Percentiles rank a stretch among this genome's conserved stretches.
Evolutionary conservation across 2,797 vertebrate genomes (phyloP).

Genomic region (Anguilla obscura): DNA sequence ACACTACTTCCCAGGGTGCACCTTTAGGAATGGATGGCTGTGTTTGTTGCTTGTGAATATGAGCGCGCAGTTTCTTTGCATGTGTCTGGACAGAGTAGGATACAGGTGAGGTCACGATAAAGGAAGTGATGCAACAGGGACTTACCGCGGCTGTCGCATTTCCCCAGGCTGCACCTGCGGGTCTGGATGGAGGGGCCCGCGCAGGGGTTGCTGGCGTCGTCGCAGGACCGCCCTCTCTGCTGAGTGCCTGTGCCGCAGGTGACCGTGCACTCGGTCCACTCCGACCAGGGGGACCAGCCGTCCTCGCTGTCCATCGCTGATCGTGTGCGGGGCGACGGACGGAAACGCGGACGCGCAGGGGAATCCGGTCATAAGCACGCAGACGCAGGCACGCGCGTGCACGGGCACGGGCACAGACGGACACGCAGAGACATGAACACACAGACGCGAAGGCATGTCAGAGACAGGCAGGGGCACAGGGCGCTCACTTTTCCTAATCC

Average conservation of each 20-base stretch:
- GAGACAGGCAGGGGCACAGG: neutral
- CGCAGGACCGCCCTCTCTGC: slow-evolving; percentile 90
- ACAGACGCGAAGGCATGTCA: neutral
- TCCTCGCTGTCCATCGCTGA: slow-evolving; percentile 71
- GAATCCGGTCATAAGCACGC: neutral
- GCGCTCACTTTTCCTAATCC: neutral
- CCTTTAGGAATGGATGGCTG: neutral
- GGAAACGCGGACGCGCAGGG: neutral
- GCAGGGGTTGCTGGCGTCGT: slow-evolving; percentile 83
- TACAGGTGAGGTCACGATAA: neutral
- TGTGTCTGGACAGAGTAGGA: neutral
- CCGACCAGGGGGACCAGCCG: slow-evolving; percentile 95
- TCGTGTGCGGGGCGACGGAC: slow-evolving; percentile 7
- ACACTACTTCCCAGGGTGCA: neutral
- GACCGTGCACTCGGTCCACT: slow-evolving; percentile 92
- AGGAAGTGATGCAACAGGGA: neutral
- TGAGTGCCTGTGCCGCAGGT: slow-evolving; percentile 91
- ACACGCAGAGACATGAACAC: too few species aligned
- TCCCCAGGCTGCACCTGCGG: slow-evolving; percentile 83
- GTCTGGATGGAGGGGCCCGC: slow-evolving; percentile 89
- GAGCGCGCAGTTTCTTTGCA: neutral
- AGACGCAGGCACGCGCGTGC: too few species aligned
- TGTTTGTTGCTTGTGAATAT: neutral
- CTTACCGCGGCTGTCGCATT: slow-evolving; percentile 88
- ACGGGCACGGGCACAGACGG: too few species aligned